Evolutionary conservation across 2,113 vertebrate species (phyloP).

Genomic region (Arothron firmamentum): DNA sequence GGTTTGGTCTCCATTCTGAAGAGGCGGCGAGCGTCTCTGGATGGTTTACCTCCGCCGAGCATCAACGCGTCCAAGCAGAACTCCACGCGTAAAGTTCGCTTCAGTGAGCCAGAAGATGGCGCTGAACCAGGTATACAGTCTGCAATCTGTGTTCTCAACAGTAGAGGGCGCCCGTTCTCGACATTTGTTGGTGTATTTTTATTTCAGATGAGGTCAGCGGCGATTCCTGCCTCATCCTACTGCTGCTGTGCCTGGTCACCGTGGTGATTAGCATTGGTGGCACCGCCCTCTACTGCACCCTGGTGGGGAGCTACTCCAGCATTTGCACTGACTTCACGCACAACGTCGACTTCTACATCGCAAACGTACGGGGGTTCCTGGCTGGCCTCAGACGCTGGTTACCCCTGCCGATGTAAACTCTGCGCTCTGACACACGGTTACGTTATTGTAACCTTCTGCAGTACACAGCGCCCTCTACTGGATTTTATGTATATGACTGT

Average conservation of each 20-base stretch:
- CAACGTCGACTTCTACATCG: constrained; percentile 88
- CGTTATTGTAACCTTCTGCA: not conserved
- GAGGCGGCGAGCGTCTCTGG: constrained; percentile 81
- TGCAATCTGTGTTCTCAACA: not conserved
- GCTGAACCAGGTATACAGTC: constrained; percentile 82
- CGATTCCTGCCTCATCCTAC: constrained; percentile 87
- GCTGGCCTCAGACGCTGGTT: constrained; percentile 83
- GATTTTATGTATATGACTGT: not conserved
- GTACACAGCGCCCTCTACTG: not conserved
- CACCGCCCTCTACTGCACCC: constrained; percentile 90
- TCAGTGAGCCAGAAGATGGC: constrained; percentile 85
- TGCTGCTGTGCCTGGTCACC: constrained; percentile 87
- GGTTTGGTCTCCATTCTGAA: constrained; percentile 95
- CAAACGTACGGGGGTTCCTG: constrained; percentile 74
- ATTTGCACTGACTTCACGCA: constrained; percentile 89
- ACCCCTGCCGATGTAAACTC: constrained; percentile 72
- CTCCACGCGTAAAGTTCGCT: constrained; percentile 88
- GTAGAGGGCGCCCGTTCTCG: not conserved
- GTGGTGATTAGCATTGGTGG: constrained; percentile 92
- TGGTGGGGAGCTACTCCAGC: constrained; percentile 84
- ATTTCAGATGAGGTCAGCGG: constrained; percentile 84
- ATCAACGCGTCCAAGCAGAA: constrained; percentile 62
- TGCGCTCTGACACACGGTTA: not conserved
- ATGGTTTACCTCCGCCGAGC: constrained; percentile 67
- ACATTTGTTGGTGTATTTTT: not conserved